A percentile compares a stretch with the other conserved stretches of the same genome.
Evolutionary conservation across 2,797 vertebrate genomes (phyloP).

Genomic region (Acrossocheilus fasciatus): DNA sequence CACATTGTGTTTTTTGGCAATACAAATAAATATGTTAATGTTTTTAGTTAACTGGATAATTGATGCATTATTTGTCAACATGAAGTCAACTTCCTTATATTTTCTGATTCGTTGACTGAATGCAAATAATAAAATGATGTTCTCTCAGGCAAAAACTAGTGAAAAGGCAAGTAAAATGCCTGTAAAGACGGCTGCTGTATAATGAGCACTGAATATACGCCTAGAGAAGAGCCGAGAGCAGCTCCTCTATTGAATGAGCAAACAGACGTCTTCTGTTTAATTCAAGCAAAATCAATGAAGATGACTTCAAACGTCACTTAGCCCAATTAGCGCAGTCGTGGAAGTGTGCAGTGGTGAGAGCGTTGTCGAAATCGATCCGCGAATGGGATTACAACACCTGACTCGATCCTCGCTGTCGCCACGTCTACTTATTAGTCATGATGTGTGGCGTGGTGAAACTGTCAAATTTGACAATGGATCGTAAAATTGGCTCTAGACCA

Average conservation of each 20-base stretch:
- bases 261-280: slow-evolving; percentile 24
- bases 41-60: no score
- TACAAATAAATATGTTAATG: no score
- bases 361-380: slow-evolving; percentile 11
- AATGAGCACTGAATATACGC: not conserved
- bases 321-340: slow-evolving; percentile 32
- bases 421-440: slow-evolving; percentile 32
- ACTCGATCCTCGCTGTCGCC: not conserved
- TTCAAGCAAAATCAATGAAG: slow-evolving; percentile 47
- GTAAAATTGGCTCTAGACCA: slow-evolving; percentile 3
- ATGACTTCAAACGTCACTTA: slow-evolving; percentile 35
- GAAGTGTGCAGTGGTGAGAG: not conserved
- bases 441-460: slow-evolving; percentile 12
- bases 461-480: slow-evolving; percentile 25
- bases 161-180: not conserved
- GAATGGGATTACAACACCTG: slow-evolving; percentile 23
- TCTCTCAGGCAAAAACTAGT: not conserved
- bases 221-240: not conserved
- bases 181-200: not conserved
- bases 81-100: not conserved
- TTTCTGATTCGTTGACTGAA: not conserved
- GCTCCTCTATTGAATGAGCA: slow-evolving; percentile 20
- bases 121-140: not conserved
- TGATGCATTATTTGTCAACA: not conserved
- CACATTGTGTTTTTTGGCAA: no score